A percentile compares a stretch with the other conserved stretches of the same genome.
phyloP scores from a whole-genome alignment of 2,888 invertebrate species.

The Erpobdella octoculata region DNA sequence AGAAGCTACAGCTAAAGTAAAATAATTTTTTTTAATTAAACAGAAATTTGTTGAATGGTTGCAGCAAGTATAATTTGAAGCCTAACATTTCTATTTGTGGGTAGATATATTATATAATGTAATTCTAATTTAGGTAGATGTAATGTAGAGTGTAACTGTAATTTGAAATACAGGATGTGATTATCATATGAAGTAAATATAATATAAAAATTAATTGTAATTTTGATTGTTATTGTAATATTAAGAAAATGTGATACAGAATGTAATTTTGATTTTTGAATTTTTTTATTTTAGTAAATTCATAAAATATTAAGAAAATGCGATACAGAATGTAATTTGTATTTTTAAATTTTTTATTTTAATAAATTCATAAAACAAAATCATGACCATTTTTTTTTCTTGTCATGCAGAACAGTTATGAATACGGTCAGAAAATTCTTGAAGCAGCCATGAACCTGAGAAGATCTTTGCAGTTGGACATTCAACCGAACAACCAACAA shows the following conservation, averaged over 20 bases:
- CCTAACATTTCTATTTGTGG: no score
- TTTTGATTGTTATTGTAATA: neutral
- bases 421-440: constrained; percentile 71
- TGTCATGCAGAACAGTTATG: constrained; percentile 66
- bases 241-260: neutral
- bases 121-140: no score
- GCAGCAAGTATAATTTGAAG: no score
- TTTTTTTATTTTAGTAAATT: neutral
- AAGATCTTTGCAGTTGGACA: constrained; percentile 61
- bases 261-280: neutral
- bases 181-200: no score
- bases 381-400: constrained; percentile 10
- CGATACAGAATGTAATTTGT: neutral
- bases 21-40: neutral
- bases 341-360: neutral
- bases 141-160: no score
- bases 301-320: neutral
- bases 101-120: no score
- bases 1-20: constrained; percentile 70
- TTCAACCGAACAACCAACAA: constrained; percentile 58
- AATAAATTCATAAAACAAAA: neutral
- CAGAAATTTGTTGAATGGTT: no score
- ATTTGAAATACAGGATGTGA: no score
- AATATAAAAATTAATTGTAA: no score
- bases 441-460: constrained; percentile 67